phyloP scores from a whole-genome alignment of 1,140 invertebrate genomes.

The Dreissena polymorpha region DNA sequence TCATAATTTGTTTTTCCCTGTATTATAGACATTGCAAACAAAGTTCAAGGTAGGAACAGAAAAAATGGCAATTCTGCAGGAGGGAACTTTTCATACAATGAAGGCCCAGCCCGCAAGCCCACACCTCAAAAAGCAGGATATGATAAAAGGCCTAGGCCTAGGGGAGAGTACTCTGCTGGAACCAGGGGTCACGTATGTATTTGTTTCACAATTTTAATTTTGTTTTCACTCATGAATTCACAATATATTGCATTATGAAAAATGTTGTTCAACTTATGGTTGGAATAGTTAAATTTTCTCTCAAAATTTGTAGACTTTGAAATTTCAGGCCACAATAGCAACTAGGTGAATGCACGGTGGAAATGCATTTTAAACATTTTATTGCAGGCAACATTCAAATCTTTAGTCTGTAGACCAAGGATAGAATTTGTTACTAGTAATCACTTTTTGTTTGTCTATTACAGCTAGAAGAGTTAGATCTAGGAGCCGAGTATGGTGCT shows the following conservation, averaged over 20 bases:
- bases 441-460: slow-evolving; percentile 17
- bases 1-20: background rate
- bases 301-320: too few species aligned
- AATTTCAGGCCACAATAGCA: too few species aligned
- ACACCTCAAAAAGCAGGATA: slow-evolving; percentile 82
- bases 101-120: slow-evolving; percentile 82
- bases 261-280: too few species aligned
- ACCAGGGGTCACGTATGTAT: slow-evolving; percentile 75
- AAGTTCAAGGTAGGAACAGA: slow-evolving; percentile 82
- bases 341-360: too few species aligned
- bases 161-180: slow-evolving; percentile 77
- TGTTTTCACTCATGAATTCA: background rate
- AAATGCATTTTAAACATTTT: too few species aligned
- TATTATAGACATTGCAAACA: slow-evolving; percentile 79
- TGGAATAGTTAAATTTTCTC: too few species aligned
- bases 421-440: too few species aligned
- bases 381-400: too few species aligned
- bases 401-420: too few species aligned
- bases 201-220: slow-evolving; percentile 21
- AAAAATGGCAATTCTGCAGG: slow-evolving; percentile 42
- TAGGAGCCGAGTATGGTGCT: slow-evolving; percentile 89
- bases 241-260: too few species aligned
- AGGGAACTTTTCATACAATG: slow-evolving; percentile 55
- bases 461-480: slow-evolving; percentile 63
- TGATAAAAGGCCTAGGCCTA: slow-evolving; percentile 88